Evolutionary conservation across 2,797 vertebrate genomes (phyloP).

Genomic region (Acropternis orthonyx): DNA sequence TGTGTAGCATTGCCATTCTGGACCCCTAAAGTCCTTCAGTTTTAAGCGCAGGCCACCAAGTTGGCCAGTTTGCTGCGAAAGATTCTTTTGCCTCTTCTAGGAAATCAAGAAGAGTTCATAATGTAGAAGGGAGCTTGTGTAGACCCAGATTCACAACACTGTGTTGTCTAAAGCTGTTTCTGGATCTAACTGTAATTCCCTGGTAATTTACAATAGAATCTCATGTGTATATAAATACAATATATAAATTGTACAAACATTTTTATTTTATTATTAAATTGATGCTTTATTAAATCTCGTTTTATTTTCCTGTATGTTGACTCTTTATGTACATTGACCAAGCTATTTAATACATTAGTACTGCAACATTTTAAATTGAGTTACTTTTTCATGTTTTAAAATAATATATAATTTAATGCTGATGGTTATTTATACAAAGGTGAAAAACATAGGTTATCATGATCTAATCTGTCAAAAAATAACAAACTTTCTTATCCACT

Average conservation of each 20-base stretch:
- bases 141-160: not conserved
- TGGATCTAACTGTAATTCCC: not conserved
- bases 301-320: not conserved
- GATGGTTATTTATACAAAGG: not conserved
- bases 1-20: not conserved
- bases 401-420: not conserved
- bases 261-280: no score
- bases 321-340: not conserved
- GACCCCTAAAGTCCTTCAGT: not conserved
- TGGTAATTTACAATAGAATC: not conserved
- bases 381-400: not conserved
- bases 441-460: not conserved
- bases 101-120: not conserved
- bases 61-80: not conserved
- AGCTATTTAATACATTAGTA: not conserved
- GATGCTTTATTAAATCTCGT: not conserved
- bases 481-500: not conserved
- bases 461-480: not conserved
- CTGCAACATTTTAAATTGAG: not conserved
- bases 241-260: not conserved
- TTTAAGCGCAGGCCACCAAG: not conserved
- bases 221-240: not conserved
- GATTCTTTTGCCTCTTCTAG: not conserved
- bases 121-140: not conserved
- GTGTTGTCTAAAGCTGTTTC: not conserved